These are phyloP conservation scores for Dissostichus mawsoni DNA, from an alignment of 2,113 vertebrate species.

Conservation along the genomic window DNA sequence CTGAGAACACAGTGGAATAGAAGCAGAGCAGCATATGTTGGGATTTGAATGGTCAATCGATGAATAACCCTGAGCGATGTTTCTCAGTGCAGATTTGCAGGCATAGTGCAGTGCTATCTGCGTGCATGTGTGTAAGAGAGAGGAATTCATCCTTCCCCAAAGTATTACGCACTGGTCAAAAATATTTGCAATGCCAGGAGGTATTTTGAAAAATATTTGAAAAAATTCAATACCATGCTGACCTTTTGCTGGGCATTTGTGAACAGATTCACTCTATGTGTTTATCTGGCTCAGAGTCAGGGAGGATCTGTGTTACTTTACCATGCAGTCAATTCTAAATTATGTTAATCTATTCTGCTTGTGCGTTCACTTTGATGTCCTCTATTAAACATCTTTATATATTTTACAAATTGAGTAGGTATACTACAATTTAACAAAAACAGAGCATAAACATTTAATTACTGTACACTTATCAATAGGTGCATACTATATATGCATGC, in stretches of 20 bases:
- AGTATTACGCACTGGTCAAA: conserved; percentile 97
- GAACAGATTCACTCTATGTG: conserved; percentile 73
- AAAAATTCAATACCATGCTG: conserved; percentile 96
- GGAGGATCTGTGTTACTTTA: conserved; percentile 66
- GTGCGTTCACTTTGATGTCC: conserved; percentile 55
- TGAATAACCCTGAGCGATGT: conserved; percentile 98
- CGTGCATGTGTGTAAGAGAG: conserved; percentile 46
- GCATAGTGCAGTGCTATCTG: conserved; percentile 57
- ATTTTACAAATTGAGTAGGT: conserved; percentile 24
- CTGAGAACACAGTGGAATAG: conserved; percentile 78
- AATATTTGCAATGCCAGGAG: conserved; percentile 99
- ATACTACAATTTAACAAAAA: conserved; percentile 20
- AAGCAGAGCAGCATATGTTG: conserved; percentile 84
- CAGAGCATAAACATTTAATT: background rate
- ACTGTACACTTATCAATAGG: background rate
- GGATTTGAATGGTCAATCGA: conserved; percentile 99
- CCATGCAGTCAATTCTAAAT: conserved; percentile 63
- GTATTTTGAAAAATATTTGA: conserved; percentile 96
- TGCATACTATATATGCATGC: background rate
- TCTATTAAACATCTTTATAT: conserved; percentile 57
- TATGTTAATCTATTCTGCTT: conserved; percentile 74
- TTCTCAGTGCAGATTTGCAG: conserved; percentile 81
- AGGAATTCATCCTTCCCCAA: conserved; percentile 93
- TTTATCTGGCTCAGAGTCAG: conserved; percentile 78
- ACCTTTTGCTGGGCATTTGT: conserved; percentile 90